Evolutionary conservation across 2,888 invertebrate species (phyloP).

Genomic region (Conus canariensis): DNA sequence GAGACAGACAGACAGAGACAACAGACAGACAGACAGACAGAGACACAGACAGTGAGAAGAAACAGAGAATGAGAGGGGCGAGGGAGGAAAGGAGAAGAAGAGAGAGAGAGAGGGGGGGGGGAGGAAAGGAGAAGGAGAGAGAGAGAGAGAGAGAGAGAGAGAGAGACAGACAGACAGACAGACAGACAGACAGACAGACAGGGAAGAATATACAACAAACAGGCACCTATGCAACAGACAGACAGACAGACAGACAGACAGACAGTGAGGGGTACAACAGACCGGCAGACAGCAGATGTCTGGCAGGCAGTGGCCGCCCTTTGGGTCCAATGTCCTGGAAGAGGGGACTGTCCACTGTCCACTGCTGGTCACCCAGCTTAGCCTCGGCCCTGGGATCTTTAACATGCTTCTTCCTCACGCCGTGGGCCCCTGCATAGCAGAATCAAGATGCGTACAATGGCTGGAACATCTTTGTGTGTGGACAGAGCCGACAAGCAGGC

Average conservation of each 20-base stretch:
- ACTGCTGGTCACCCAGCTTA: not conserved
- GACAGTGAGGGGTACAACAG: not conserved
- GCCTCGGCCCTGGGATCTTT: constrained; percentile 11
- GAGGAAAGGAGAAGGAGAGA: not conserved
- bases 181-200: constrained; percentile 33
- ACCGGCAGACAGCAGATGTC: not conserved
- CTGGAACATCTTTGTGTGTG: too few relatives aligned
- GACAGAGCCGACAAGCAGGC: too few relatives aligned
- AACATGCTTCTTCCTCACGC: not conserved
- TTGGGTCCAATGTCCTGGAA: not conserved
- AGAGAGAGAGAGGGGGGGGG: too few relatives aligned
- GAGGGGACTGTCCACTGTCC: not conserved
- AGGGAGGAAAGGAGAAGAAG: not conserved
- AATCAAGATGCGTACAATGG: too few relatives aligned
- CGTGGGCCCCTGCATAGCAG: not conserved
- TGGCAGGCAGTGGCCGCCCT: not conserved
- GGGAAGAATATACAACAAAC: not conserved
- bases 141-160: not conserved
- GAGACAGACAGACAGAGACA: too few relatives aligned
- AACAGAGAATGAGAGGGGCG: not conserved
- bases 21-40: not conserved
- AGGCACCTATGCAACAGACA: not conserved
- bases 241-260: not conserved
- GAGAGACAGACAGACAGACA: not conserved
- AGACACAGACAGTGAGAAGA: not conserved